These are phyloP conservation scores for Nasua narica DNA, from an alignment of 2,797 vertebrate species.

Conservation along the genomic window DNA sequence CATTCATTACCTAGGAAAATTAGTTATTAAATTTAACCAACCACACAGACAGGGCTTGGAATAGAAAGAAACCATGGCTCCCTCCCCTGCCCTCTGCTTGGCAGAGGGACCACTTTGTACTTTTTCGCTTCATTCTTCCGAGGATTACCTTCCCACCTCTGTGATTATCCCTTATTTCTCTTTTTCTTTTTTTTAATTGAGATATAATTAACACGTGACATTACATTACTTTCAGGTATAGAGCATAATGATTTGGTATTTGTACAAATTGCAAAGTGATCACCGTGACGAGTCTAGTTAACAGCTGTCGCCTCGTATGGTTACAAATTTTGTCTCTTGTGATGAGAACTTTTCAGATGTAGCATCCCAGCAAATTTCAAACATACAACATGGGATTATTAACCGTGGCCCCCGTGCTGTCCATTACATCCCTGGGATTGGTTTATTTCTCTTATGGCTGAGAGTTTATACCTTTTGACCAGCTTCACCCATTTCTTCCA, in stretches of 20 bases:
- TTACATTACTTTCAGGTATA: background rate
- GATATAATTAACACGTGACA: background rate
- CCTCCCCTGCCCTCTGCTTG: fast-evolving
- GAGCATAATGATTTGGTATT: background rate
- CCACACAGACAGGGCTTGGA: background rate
- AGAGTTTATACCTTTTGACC: background rate
- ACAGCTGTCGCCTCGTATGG: background rate
- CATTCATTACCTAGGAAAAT: background rate
- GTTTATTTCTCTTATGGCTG: no score
- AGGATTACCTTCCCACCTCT: background rate
- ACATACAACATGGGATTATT: background rate
- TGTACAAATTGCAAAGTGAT: background rate
- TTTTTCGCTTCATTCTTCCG: background rate
- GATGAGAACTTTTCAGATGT: background rate
- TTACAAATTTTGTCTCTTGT: background rate
- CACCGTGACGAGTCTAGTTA: background rate
- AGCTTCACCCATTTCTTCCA: background rate
- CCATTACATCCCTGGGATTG: background rate
- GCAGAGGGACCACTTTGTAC: background rate
- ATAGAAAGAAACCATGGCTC: fast-evolving
- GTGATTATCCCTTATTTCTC: background rate
- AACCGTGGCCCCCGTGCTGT: background rate
- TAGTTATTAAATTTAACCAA: background rate
- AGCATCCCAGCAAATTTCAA: background rate
- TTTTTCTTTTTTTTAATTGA: background rate